Percentiles rank a stretch among this genome's conserved stretches.
These are phyloP conservation scores for Cydia pomonella DNA, from an alignment of 1,140 invertebrate species.

Conservation along the genomic window DNA sequence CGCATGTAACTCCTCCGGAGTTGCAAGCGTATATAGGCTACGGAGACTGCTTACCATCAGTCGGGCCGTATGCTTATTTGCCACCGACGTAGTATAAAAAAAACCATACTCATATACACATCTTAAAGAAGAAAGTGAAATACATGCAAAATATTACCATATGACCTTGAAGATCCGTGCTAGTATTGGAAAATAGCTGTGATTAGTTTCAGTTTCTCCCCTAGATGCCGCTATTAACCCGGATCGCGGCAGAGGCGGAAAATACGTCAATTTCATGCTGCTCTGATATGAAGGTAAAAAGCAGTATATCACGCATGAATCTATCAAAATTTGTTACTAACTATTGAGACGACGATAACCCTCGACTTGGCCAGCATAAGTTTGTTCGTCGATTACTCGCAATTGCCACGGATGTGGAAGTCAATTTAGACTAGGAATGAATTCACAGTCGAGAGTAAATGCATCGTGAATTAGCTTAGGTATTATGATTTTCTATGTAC, in stretches of 20 bases:
- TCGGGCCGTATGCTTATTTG: too few species aligned
- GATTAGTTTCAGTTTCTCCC: slow-evolving; percentile 30
- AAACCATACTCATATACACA: neutral
- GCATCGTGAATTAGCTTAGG: too few species aligned
- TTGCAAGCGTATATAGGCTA: too few species aligned
- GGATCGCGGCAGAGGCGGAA: neutral
- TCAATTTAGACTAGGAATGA: too few species aligned
- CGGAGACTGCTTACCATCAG: too few species aligned
- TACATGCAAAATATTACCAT: slow-evolving; percentile 12
- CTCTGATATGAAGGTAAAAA: slow-evolving; percentile 13
- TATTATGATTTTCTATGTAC: too few species aligned
- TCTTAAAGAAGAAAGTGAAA: slow-evolving; percentile 9
- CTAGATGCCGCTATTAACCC: slow-evolving; percentile 19
- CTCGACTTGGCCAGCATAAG: too few species aligned
- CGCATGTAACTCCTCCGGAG: too few species aligned
- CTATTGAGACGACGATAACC: neutral
- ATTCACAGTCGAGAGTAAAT: too few species aligned
- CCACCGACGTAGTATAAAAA: too few species aligned
- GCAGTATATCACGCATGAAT: slow-evolving; percentile 22
- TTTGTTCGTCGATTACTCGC: too few species aligned
- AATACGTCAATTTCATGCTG: neutral
- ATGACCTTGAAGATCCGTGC: slow-evolving; percentile 16
- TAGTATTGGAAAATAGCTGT: neutral
- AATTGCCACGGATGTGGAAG: too few species aligned
- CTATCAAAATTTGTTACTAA: neutral